A percentile compares a stretch with the other conserved stretches of the same genome.
Conservation (phyloP, 2,113 vertebrate species). For the Microtus oregoni region DNA sequence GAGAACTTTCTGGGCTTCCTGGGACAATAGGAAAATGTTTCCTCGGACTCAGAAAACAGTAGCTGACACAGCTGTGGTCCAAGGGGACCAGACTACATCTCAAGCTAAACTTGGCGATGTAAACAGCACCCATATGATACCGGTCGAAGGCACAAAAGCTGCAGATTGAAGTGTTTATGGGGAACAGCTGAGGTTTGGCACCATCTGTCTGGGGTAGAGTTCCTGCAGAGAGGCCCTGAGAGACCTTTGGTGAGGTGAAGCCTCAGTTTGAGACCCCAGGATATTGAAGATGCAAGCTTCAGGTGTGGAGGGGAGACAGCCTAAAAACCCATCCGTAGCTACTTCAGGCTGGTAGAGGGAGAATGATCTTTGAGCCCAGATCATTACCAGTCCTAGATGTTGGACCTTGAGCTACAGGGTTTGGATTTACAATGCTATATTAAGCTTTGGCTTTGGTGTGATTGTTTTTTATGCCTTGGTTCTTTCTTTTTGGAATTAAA, state of each 20-base stretch:
- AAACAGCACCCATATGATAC: background rate
- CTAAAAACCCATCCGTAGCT: background rate
- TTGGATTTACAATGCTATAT: background rate
- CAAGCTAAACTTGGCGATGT: background rate
- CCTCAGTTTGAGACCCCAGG: background rate
- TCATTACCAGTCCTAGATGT: background rate
- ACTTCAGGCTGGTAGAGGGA: background rate
- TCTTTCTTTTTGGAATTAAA: background rate
- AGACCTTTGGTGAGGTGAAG: background rate
- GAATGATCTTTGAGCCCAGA: background rate
- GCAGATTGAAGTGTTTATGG: background rate
- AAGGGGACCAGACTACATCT: background rate
- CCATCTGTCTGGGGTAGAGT: background rate
- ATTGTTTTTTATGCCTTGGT: background rate
- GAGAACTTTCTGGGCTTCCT: background rate
- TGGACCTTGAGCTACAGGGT: background rate
- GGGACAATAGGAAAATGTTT: background rate
- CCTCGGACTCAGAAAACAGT: background rate
- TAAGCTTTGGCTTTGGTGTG: background rate
- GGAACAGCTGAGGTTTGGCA: background rate
- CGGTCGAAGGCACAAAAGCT: background rate
- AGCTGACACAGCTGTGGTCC: background rate
- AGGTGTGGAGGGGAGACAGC: background rate
- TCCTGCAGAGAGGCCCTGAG: background rate
- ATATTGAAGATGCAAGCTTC: background rate